Evolutionary conservation across 2,113 vertebrate species (phyloP), one percentile per base, ranked within the genome.

Genomic region (Notothenia rossii): DNA sequence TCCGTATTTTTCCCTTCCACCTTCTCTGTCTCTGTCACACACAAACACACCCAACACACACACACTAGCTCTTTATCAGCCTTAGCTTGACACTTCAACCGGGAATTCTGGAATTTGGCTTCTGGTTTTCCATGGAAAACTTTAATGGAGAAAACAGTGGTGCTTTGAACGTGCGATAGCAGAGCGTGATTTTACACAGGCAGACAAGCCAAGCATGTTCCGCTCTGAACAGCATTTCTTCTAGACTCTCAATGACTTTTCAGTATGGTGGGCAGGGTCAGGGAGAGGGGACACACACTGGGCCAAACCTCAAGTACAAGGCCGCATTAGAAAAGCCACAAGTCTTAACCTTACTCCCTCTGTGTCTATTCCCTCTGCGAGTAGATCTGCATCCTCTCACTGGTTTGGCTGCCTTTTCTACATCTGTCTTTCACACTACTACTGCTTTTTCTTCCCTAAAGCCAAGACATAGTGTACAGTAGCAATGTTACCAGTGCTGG

Each of bases 201-300:
- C 72, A 71, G 84, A 89, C 84, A 72, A 86, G 90, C 89, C 89
- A 84, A 91, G 84, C 89, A 77, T 94, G 94, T 92, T 94, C 86
- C 65, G 56, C 86, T 89, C 85, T 82, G 82, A 79, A 90, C 85
- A 88, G 86, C 80, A 84, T 88, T 89, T 93, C 83, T 92, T 93
- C 86, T 89, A 53, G 81, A 71, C 43, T 62, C 67, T 80, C 72
- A 87, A 93, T 90, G 89, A 77, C 65, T 93, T 93, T 93, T 89
- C 91, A 92, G 85, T 89, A 79, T 92, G 91, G 76, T 3, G 49
- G 74, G 60, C 77, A 66, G 69, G 88, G 86, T 94, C 93, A 91
- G 66, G 68, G 68, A 80, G 84, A 90, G 89, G 86, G 75, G 83
- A 90, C 74, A 22, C 49, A 18, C 67, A 46, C 72, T 10, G 49